phyloP scores from a whole-genome alignment of 2,797 vertebrate genomes.

The Enteromius trimaculatus region DNA sequence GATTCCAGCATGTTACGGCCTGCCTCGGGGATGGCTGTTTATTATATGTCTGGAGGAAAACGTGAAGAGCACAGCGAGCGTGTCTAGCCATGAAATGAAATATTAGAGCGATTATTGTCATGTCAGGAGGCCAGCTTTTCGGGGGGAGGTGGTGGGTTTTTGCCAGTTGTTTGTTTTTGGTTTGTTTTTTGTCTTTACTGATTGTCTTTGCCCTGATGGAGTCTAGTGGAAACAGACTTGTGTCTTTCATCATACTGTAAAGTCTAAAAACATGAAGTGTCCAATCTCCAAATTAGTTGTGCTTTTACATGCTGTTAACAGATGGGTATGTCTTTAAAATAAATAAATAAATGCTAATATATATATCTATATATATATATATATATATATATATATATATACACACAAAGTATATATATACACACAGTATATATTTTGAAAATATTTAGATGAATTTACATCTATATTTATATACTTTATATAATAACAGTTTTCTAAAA shows the following conservation, averaged over 20 bases:
- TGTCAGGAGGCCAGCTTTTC: conserved; percentile 37
- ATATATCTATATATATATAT: too few relatives aligned
- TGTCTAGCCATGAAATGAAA: conserved; percentile 56
- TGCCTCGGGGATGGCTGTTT: conserved; percentile 54
- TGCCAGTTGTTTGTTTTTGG: conserved; percentile 27
- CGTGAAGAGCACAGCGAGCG: conserved; percentile 41
- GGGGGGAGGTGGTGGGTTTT: conserved; percentile 30
- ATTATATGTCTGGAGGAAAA: conserved; percentile 58
- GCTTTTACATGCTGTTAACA: too few relatives aligned
- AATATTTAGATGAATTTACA: too few relatives aligned
- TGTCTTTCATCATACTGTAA: background rate
- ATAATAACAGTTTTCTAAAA: too few relatives aligned
- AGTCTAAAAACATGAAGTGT: background rate
- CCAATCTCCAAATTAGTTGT: background rate
- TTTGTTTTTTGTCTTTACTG: conserved; percentile 8
- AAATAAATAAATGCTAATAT: too few relatives aligned
- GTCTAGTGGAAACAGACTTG: background rate
- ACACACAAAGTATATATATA: too few relatives aligned
- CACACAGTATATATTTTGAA: too few relatives aligned
- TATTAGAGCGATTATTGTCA: conserved; percentile 52
- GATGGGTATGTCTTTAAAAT: too few relatives aligned
- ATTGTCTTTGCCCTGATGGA: background rate
- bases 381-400: too few relatives aligned
- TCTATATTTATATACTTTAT: too few relatives aligned
- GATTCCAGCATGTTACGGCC: conserved; percentile 55